These are phyloP conservation scores for Montifringilla adamsi DNA, from an alignment of 2,113 vertebrate species.

Conservation along the genomic window DNA sequence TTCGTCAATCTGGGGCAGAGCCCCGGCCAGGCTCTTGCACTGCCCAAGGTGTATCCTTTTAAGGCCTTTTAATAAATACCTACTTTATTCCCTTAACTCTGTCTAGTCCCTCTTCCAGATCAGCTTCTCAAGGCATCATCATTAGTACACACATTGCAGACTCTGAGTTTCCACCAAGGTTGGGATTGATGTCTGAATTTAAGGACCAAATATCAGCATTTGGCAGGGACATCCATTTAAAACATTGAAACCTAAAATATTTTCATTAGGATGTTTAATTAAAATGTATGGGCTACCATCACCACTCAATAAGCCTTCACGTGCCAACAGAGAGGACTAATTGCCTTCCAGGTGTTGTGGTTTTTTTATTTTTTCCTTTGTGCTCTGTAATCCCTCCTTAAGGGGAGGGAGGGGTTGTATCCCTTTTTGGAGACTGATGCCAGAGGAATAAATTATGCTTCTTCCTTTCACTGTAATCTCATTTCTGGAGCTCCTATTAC, in stretches of 20 bases:
- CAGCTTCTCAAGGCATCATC: not conserved
- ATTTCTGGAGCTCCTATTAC: not conserved
- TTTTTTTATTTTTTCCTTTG: not conserved
- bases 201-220: not conserved
- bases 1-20: not conserved
- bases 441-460: not conserved
- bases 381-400: not conserved
- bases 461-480: not conserved
- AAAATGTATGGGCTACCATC: not conserved
- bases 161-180: not conserved
- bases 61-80: not conserved
- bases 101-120: not conserved
- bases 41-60: not conserved
- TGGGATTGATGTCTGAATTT: rapidly evolving
- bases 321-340: not conserved
- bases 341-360: not conserved
- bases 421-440: not conserved
- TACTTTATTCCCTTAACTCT: not conserved
- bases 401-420: not conserved
- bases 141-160: no score
- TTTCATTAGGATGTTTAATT: not conserved
- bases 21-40: not conserved
- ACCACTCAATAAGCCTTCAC: not conserved
- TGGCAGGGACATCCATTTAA: not conserved
- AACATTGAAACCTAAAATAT: not conserved